Evolutionary conservation across 2,888 invertebrate genomes (phyloP).

Genomic region (Agriopis aurantiaria): DNA sequence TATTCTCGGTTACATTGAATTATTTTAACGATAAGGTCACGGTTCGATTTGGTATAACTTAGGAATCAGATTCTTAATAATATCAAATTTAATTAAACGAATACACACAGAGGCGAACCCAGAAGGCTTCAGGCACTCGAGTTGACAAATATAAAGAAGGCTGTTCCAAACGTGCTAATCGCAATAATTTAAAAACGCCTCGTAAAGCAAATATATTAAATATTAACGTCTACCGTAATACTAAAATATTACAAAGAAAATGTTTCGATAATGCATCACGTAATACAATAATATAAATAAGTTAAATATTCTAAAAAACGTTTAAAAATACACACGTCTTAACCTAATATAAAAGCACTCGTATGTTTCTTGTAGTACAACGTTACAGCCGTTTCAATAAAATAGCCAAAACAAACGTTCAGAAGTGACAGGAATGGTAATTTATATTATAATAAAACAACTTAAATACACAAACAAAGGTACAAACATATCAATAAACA

Average conservation of each 20-base stretch:
- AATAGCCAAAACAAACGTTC: slow-evolving; percentile 74
- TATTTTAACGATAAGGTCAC: slow-evolving; percentile 70
- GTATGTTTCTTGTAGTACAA: slow-evolving; percentile 69
- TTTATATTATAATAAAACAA: slow-evolving; percentile 71
- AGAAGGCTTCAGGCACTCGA: slow-evolving; percentile 72
- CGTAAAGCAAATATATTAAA: slow-evolving; percentile 85
- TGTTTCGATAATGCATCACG: slow-evolving; percentile 82
- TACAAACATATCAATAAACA: slow-evolving; percentile 80
- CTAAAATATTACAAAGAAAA: slow-evolving; percentile 86
- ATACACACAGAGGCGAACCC: slow-evolving; percentile 60
- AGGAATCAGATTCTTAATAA: slow-evolving; percentile 67
- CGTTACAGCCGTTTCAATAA: slow-evolving; percentile 56
- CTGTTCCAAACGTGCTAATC: slow-evolving; percentile 75
- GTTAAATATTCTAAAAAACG: slow-evolving; percentile 85
- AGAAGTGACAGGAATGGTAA: slow-evolving; percentile 77
- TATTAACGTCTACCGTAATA: slow-evolving; percentile 82
- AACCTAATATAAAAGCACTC: slow-evolving; percentile 86
- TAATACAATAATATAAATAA: slow-evolving; percentile 86
- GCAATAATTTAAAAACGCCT: slow-evolving; percentile 79
- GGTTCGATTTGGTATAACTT: slow-evolving; percentile 61
- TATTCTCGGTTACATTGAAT: slow-evolving; percentile 22
- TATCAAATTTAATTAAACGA: slow-evolving; percentile 52
- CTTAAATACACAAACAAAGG: slow-evolving; percentile 78
- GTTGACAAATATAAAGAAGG: slow-evolving; percentile 75
- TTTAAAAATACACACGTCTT: slow-evolving; percentile 85